Conservation (phyloP, 2,113 vertebrate species). For the Montifringilla adamsi region DNA sequence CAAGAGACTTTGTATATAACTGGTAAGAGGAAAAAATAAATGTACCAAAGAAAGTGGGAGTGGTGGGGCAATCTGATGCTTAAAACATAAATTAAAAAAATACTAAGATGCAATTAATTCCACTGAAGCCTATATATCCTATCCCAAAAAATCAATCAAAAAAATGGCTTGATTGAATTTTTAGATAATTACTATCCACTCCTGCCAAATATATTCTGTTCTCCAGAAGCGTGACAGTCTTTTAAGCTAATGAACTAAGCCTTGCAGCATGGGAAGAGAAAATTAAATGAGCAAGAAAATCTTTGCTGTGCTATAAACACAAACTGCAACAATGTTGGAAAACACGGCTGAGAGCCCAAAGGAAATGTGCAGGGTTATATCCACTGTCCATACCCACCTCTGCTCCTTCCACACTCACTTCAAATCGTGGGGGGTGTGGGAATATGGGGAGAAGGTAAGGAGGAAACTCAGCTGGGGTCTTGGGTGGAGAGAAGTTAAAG, state of each 20-base stretch:
- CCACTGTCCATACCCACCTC: background rate
- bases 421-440: background rate
- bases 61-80: background rate
- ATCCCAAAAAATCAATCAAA: constrained; percentile 10
- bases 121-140: background rate
- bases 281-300: background rate
- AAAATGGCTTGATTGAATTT: constrained; percentile 14
- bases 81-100: constrained; percentile 7
- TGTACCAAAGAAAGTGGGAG: background rate
- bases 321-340: background rate
- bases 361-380: background rate
- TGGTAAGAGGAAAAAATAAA: background rate
- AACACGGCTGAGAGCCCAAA: background rate
- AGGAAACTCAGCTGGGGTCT: background rate
- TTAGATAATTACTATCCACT: background rate
- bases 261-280: background rate
- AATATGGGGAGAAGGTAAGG: background rate
- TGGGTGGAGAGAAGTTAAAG: background rate
- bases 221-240: background rate
- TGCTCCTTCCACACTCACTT: background rate
- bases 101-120: background rate
- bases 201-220: background rate
- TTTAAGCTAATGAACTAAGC: constrained; percentile 15
- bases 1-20: background rate
- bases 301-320: background rate